Base-by-base conservation (phyloP, 2,113 vertebrate genomes). In the Aix galericulata region DNA sequence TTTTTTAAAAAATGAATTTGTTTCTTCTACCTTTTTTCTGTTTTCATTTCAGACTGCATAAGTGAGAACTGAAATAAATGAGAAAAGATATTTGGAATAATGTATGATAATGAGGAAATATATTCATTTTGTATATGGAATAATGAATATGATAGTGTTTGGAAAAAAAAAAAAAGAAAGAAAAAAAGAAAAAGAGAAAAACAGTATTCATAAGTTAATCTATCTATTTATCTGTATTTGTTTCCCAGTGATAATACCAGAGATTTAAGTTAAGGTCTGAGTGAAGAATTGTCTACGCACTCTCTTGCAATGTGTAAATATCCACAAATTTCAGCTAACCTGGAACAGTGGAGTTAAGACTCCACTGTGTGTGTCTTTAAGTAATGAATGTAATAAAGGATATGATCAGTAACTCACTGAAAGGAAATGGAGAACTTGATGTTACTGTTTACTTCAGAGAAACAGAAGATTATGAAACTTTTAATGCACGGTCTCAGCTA, bases 1-100 rank as follows among this genome's bases (percentile, higher is more conserved):
- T 93, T 96, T 78, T n/a, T n/a, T n/a, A 84, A 94, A 27, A 86
- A 90, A 93, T 82, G 42, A 86, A 86, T 93, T 90, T 94, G n/a
- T 15, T 38, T 78, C 71, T 74, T 78, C 40, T 82, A 82, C 74
- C n/a, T 83, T 86, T 48, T 91, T 87, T 66, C 62, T 62, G 50
- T 58, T 95, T 94, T 84, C 22, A 3, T 53, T 85, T 52, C 27
- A 91, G 84, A 50, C 50, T 84, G 52, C 26, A 64, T 69, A 96
- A 92, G 94, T 62, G 56, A 93, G 42, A 87, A 81, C 40, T 89
- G 63, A 93, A 95, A 91, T 52, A 88, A 40, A 94, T 59, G 71
- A 74, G 71, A 74, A 84, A 76, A 7, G 89, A 60, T 73, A 4
- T 91, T 84, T 77, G 55, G 27, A 94, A 27, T 26, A 74, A 42